Evolutionary conservation across 1,140 invertebrate species (phyloP), one percentile per base, ranked within the genome.

Genomic region (Holotrichia oblita): DNA sequence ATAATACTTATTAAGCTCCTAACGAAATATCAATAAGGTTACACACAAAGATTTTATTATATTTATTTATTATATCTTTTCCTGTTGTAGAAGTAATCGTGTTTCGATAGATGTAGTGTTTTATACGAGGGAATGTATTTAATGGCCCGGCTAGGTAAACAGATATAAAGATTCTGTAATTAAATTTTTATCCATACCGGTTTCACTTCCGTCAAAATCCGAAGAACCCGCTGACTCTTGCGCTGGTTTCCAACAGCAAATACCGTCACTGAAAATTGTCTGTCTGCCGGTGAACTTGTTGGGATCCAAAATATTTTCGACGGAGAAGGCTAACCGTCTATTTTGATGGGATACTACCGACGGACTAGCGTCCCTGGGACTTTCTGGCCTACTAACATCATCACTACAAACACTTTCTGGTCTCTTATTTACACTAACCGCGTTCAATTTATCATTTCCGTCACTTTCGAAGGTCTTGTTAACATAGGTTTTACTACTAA

Each of bases 221-320:
- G 82, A 88, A 84, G 82, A 90, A 44, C 81, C 83, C 24, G 82
- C 81, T 6, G 80, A 83, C 64, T 82, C 83, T 87, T 83, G 89
- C 40, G 73, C n/a, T 34, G 90, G 90, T 80, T 91, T 89, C 91
- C 91, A 92, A 81, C 90, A 91, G 78, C 89, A 89, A 83, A 85
- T 83, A 55, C 83, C 83, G 44, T 86, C 85, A 83, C 83, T 84
- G 81, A 81, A 85, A 78, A 88, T 89, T 85, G 85, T 91, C 89
- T 82, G 90, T 77, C 87, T 87, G 3, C 95, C 95, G 8, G 94
- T 96, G 85, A 97, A 97, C 86, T 97, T 97, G 79, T 93, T 96
- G 0, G 95, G 95, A 85, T 97, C 95, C 41, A 97, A 87, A 77
- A 97, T 97, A 85, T 97, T 97, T 87, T 97, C 95, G 6, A 97